A percentile compares a stretch with the other conserved stretches of the same genome.
Conservation (phyloP, 2,113 vertebrate genomes). For the Paracanthobrama guichenoti region DNA sequence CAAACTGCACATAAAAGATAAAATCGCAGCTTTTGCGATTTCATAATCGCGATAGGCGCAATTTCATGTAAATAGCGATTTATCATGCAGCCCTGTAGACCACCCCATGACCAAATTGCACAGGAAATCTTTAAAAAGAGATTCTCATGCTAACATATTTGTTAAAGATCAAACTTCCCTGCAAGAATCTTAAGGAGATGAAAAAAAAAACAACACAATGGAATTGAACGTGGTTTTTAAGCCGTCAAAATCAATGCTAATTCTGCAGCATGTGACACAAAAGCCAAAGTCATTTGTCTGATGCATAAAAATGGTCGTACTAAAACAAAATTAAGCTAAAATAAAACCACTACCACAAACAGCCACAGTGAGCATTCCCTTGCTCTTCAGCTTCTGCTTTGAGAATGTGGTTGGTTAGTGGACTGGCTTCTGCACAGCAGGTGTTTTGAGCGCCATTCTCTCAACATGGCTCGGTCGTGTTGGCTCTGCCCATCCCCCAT, state of each 20-base stretch:
- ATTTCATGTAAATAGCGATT: too few species aligned
- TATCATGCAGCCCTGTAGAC: too few species aligned
- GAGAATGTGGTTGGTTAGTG: slow-evolving; percentile 47
- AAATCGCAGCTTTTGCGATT: too few species aligned
- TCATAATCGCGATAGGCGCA: too few species aligned
- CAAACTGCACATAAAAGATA: too few species aligned
- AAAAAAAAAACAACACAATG: neutral
- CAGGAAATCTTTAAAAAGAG: slow-evolving; percentile 3
- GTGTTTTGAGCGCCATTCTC: slow-evolving; percentile 62
- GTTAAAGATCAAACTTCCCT: neutral
- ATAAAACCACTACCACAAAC: slow-evolving; percentile 30
- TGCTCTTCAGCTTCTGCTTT: slow-evolving; percentile 45
- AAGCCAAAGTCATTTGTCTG: neutral
- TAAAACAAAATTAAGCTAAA: neutral
- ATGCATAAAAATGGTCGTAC: neutral
- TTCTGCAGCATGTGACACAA: neutral
- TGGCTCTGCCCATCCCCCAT: slow-evolving; percentile 67
- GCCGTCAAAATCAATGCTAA: neutral
- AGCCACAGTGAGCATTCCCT: slow-evolving; percentile 3
- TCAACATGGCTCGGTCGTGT: slow-evolving; percentile 59
- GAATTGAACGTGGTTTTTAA: neutral
- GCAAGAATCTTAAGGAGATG: too few species aligned
- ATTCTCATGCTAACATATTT: neutral
- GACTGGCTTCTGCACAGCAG: slow-evolving; percentile 62
- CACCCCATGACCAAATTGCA: neutral